Percentiles rank a stretch among this genome's conserved stretches.
phyloP scores from a whole-genome alignment of 2,113 vertebrate genomes.

The Atrichornis clamosus region DNA sequence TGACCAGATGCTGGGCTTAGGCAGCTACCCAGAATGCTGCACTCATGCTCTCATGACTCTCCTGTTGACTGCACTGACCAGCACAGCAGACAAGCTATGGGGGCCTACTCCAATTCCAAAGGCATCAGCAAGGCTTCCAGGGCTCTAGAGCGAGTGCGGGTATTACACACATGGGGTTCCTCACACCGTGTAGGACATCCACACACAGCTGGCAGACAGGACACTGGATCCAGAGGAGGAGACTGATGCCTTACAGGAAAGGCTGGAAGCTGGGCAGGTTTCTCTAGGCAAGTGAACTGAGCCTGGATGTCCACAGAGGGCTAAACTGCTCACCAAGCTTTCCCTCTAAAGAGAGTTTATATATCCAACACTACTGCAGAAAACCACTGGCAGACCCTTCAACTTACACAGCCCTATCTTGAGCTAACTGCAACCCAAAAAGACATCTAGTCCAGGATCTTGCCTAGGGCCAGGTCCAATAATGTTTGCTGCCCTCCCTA shows the following conservation, averaged over 20 bases:
- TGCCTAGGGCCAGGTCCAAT: not conserved
- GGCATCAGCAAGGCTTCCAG: not conserved
- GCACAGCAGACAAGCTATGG: accelerated
- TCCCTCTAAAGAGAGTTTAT: not conserved
- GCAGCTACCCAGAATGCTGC: not conserved
- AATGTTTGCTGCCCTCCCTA: not conserved
- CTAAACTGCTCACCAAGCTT: not conserved
- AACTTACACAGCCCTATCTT: not conserved
- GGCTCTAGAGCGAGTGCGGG: not conserved
- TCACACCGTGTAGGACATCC: accelerated
- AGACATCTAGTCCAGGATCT: not conserved
- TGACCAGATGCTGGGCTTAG: not conserved
- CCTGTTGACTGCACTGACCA: not conserved
- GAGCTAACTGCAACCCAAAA: not conserved
- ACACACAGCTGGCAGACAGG: not conserved
- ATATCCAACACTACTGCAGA: not conserved
- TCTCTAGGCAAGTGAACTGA: not conserved
- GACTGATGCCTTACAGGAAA: not conserved
- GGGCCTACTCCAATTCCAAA: not conserved
- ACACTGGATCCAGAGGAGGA: not conserved
- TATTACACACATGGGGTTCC: not conserved
- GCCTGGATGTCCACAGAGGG: not conserved
- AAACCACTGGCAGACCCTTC: not conserved
- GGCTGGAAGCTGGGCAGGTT: not conserved
- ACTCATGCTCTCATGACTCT: not conserved